phyloP scores from a whole-genome alignment of 2,113 vertebrate genomes.

The Cyanoderma ruficeps region DNA sequence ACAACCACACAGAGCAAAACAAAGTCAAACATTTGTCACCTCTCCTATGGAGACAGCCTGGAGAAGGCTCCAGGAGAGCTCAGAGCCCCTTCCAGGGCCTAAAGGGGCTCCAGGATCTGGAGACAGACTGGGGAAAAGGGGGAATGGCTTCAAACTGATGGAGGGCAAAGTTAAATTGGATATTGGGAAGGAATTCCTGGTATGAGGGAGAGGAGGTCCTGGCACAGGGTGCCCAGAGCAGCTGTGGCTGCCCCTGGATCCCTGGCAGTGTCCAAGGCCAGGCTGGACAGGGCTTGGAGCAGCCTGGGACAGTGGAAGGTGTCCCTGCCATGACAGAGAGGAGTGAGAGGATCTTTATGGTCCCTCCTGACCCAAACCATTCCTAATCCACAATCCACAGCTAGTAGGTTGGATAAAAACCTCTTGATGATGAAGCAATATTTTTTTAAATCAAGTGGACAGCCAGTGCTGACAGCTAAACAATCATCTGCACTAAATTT shows the following conservation, averaged over 20 bases:
- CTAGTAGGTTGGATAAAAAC: not conserved
- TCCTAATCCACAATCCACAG: not conserved
- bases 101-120: not conserved
- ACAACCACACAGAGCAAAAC: not conserved
- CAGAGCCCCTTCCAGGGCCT: not conserved
- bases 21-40: accelerated
- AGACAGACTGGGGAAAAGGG: not conserved
- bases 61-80: not conserved
- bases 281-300: accelerated
- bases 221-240: not conserved
- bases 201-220: accelerated
- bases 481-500: not conserved
- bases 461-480: not conserved
- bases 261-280: not conserved
- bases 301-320: accelerated
- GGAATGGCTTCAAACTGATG: not conserved
- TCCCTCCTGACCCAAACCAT: not conserved
- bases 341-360: not conserved
- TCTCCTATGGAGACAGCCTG: too few species aligned
- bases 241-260: not conserved
- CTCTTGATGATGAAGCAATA: not conserved
- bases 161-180: too few species aligned
- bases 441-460: not conserved
- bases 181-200: not conserved
- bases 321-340: not conserved